Evolutionary conservation across 2,888 invertebrate species (phyloP).

Genomic region (Eudemis profundana): DNA sequence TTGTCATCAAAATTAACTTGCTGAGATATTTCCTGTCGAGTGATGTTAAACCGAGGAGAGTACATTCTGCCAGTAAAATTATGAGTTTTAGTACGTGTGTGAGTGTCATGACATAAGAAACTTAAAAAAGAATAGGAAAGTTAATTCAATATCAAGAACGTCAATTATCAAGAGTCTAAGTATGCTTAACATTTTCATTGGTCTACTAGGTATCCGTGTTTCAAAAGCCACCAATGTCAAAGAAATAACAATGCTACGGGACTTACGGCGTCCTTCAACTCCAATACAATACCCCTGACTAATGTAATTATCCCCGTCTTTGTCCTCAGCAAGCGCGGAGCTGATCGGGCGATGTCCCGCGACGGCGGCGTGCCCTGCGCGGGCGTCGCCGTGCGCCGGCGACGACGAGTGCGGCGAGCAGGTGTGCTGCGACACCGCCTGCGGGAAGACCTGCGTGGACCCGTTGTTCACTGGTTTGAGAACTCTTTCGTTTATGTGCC

Average conservation of each 20-base stretch:
- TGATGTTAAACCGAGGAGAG: too few species aligned
- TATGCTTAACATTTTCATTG: too few species aligned
- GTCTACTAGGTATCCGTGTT: too few species aligned
- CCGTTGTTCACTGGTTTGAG: constrained; percentile 87
- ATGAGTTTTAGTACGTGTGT: too few species aligned
- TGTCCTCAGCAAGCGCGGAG: constrained; percentile 71
- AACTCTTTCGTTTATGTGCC: background rate
- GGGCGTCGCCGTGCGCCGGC: constrained; percentile 84
- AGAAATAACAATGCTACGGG: background rate
- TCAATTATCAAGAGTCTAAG: too few species aligned
- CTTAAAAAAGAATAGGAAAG: too few species aligned
- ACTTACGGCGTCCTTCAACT: background rate
- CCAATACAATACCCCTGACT: background rate
- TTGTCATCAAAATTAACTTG: too few species aligned
- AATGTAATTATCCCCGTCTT: constrained; percentile 1
- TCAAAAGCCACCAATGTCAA: too few species aligned
- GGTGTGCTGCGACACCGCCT: constrained; percentile 88
- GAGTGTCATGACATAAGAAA: too few species aligned
- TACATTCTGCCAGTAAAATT: too few species aligned
- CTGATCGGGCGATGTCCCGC: constrained; percentile 78
- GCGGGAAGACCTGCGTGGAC: constrained; percentile 86
- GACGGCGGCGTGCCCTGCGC: constrained; percentile 82
- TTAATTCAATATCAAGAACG: too few species aligned
- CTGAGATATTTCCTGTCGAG: too few species aligned
- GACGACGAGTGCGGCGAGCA: constrained; percentile 87